These are phyloP conservation scores for Biston betularia DNA, from an alignment of 2,888 invertebrate genomes.

Conservation along the genomic window DNA sequence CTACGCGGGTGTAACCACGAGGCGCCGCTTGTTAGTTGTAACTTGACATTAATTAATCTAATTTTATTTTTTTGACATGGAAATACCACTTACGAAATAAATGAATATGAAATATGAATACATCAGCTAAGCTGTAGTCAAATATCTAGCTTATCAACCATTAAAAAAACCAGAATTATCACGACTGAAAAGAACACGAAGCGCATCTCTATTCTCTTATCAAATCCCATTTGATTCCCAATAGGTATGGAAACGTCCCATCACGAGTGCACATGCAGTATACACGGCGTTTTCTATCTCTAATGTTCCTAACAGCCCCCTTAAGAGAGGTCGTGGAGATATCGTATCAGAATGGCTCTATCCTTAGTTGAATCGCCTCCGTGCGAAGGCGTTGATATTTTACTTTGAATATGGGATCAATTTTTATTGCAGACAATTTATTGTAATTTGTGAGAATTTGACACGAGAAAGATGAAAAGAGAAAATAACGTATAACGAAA, in stretches of 20 bases:
- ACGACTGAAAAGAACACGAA: background rate
- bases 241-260: slow-evolving; percentile 69
- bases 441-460: background rate
- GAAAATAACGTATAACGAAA: too few species aligned
- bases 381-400: slow-evolving; percentile 37
- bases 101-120: too few species aligned
- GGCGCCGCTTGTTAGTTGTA: too few species aligned
- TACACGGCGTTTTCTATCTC: slow-evolving; percentile 68
- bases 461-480: background rate
- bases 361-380: slow-evolving; percentile 47
- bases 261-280: slow-evolving; percentile 65
- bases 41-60: too few species aligned
- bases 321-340: slow-evolving; percentile 61
- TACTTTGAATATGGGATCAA: slow-evolving; percentile 24
- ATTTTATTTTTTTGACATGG: too few species aligned
- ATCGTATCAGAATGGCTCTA: slow-evolving; percentile 69
- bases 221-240: slow-evolving; percentile 57
- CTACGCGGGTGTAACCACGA: too few species aligned
- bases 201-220: slow-evolving; percentile 27
- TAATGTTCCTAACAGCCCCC: slow-evolving; percentile 67
- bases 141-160: too few species aligned
- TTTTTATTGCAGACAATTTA: slow-evolving; percentile 18
- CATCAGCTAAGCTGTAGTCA: too few species aligned
- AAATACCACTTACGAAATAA: too few species aligned
- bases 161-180: background rate